These are phyloP conservation scores for Drosophila malerkotliana DNA, from an alignment of 1,140 invertebrate species.

Conservation along the genomic window DNA sequence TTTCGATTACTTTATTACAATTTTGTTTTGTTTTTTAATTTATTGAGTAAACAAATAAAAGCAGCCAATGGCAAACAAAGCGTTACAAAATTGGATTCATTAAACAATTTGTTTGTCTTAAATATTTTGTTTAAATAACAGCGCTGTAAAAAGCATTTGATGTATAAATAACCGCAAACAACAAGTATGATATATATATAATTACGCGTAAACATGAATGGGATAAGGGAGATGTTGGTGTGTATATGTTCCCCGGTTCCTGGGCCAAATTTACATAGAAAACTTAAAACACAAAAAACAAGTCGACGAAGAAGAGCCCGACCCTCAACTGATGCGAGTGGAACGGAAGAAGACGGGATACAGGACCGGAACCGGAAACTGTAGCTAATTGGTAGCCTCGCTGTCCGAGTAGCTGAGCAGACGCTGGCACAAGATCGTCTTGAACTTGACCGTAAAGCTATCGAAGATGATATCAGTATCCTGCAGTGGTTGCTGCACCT, in stretches of 20 bases:
- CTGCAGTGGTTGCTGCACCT: slow-evolving; percentile 45
- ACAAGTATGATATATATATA: slow-evolving; percentile 68
- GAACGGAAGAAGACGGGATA: slow-evolving; percentile 29
- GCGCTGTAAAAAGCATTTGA: slow-evolving; percentile 75
- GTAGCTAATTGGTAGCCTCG: slow-evolving; percentile 61
- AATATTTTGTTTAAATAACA: slow-evolving; percentile 72
- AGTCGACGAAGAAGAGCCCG: slow-evolving; percentile 25
- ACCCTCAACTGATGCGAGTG: slow-evolving; percentile 49
- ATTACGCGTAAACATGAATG: slow-evolving; percentile 60
- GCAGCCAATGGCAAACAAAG: slow-evolving; percentile 73
- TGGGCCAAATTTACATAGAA: slow-evolving; percentile 49
- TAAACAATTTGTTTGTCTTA: slow-evolving; percentile 75
- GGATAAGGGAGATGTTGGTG: slow-evolving; percentile 2
- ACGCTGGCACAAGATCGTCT: slow-evolving; percentile 81
- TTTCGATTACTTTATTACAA: slow-evolving; percentile 12
- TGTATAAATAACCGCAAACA: slow-evolving; percentile 75
- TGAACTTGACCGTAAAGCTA: slow-evolving; percentile 79
- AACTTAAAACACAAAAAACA: slow-evolving; percentile 39
- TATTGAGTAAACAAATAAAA: slow-evolving; percentile 73
- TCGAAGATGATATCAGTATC: slow-evolving; percentile 82
- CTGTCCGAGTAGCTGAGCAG: slow-evolving; percentile 76
- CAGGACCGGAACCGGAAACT: slow-evolving; percentile 42
- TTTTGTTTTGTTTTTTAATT: slow-evolving; percentile 38
- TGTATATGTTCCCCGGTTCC: slow-evolving; percentile 26
- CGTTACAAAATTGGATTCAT: slow-evolving; percentile 69